Conservation (phyloP, 37 sponge, comb jelly and placozoan species). For the Spongilla lacustris region DNA sequence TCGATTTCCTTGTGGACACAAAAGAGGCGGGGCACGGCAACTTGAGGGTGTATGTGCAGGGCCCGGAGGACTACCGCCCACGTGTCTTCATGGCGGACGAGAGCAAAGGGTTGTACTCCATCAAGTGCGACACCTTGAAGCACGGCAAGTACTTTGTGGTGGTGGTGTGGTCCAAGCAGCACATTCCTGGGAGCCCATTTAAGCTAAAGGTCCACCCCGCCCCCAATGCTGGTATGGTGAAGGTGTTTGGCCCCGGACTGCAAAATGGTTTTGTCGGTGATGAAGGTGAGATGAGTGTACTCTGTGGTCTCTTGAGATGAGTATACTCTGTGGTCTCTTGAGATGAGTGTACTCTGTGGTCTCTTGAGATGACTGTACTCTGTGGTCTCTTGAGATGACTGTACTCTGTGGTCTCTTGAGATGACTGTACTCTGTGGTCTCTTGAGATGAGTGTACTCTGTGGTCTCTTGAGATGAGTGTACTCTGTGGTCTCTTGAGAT, state of each 20-base stretch:
- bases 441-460: conserved; percentile 57
- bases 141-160: conserved; percentile 79
- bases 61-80: conserved; percentile 59
- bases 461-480: conserved; percentile 39
- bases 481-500: too few species aligned
- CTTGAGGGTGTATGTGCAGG: conserved; percentile 69
- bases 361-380: too few species aligned
- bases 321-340: neutral
- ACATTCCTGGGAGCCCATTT: conserved; percentile 88
- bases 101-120: conserved; percentile 61
- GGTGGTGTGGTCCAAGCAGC: conserved; percentile 78
- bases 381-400: too few species aligned
- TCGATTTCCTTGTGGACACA: conserved; percentile 79
- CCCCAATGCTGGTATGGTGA: conserved; percentile 85
- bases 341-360: too few species aligned
- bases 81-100: conserved; percentile 77
- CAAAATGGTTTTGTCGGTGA: conserved; percentile 41
- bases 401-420: too few species aligned
- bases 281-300: conserved; percentile 50
- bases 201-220: conserved; percentile 72
- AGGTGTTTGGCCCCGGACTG: conserved; percentile 84
- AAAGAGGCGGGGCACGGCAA: conserved; percentile 80
- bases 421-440: conserved; percentile 35
- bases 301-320: conserved; percentile 16
- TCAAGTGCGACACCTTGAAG: conserved; percentile 80